Evolutionary conservation across 2,888 invertebrate species (phyloP).

Genomic region (Plagiodera versicolora): DNA sequence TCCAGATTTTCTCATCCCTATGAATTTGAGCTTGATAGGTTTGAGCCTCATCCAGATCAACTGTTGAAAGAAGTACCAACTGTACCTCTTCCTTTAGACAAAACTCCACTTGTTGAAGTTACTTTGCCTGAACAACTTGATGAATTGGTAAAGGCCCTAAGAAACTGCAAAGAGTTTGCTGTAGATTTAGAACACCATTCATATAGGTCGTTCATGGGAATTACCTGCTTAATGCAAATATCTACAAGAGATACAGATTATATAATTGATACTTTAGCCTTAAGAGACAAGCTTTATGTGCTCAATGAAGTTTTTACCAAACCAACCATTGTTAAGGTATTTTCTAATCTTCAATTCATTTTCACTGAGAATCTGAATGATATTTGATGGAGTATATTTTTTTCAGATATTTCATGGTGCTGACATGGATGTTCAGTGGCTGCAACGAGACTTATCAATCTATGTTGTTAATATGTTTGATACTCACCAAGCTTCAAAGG

Average conservation of each 20-base stretch:
- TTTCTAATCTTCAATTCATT: no score
- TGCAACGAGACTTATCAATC: constrained; percentile 92
- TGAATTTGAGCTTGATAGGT: constrained; percentile 77
- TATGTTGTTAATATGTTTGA: constrained; percentile 98
- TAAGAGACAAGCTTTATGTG: constrained; percentile 79
- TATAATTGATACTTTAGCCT: constrained; percentile 81
- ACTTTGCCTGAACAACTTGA: constrained; percentile 67
- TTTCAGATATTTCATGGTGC: constrained; percentile 86
- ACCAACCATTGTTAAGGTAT: constrained; percentile 84
- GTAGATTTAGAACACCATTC: constrained; percentile 94
- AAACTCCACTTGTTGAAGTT: constrained; percentile 71
- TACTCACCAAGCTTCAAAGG: constrained; percentile 84
- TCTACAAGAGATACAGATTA: constrained; percentile 83
- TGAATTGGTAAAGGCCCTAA: constrained; percentile 67
- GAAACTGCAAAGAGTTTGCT: constrained; percentile 72
- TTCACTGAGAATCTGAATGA: no score
- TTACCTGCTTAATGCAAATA: constrained; percentile 95
- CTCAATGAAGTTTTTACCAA: constrained; percentile 91
- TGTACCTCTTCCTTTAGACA: constrained; percentile 57
- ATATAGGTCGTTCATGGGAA: constrained; percentile 88
- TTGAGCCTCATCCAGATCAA: constrained; percentile 61
- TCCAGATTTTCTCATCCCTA: constrained; percentile 85
- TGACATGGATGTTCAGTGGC: constrained; percentile 84
- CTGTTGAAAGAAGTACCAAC: constrained; percentile 53
- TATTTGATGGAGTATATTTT: not conserved